Evolutionary conservation across 1,140 invertebrate species (phyloP).

Genomic region (Wiebesia pumilae): DNA sequence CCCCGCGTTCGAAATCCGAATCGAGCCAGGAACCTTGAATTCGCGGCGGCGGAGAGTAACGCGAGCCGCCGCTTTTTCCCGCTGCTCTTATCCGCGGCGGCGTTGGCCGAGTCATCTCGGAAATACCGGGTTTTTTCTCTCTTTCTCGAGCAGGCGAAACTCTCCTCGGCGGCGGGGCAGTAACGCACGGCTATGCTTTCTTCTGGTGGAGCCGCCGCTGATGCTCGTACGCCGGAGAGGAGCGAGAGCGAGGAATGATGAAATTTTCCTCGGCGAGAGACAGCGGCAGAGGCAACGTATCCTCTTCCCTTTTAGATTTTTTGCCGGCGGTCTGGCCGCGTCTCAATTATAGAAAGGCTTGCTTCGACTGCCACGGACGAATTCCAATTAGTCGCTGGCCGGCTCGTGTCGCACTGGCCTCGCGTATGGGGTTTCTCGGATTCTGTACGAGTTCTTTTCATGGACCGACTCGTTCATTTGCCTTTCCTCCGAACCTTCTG

Average conservation of each 20-base stretch:
- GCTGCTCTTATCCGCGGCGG: background rate
- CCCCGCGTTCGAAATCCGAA: conserved; percentile 48
- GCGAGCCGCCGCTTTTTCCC: conserved; percentile 34
- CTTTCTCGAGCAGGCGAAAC: conserved; percentile 12
- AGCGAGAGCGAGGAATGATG: conserved; percentile 55
- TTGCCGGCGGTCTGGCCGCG: conserved; percentile 66
- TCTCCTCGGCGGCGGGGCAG: background rate
- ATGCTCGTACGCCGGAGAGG: background rate
- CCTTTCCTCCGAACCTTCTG: conserved; percentile 67
- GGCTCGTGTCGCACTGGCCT: conserved; percentile 68
- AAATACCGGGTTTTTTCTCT: conserved; percentile 37
- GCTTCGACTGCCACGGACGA: conserved; percentile 75
- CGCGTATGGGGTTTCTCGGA: conserved; percentile 74
- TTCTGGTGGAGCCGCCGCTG: background rate
- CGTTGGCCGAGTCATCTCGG: background rate
- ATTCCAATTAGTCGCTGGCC: conserved; percentile 75
- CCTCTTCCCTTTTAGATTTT: conserved; percentile 65
- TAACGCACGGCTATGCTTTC: conserved; percentile 22
- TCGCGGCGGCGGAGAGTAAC: conserved; percentile 33
- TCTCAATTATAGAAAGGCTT: conserved; percentile 76
- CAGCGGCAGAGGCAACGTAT: conserved; percentile 56
- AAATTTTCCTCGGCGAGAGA: conserved; percentile 63
- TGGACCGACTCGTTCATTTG: conserved; percentile 73
- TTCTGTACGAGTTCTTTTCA: conserved; percentile 76
- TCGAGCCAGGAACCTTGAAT: conserved; percentile 41